Evolutionary conservation across 2,113 vertebrate genomes (phyloP), one percentile per base, ranked within the genome.

Genomic region (Rhombomys opimus): DNA sequence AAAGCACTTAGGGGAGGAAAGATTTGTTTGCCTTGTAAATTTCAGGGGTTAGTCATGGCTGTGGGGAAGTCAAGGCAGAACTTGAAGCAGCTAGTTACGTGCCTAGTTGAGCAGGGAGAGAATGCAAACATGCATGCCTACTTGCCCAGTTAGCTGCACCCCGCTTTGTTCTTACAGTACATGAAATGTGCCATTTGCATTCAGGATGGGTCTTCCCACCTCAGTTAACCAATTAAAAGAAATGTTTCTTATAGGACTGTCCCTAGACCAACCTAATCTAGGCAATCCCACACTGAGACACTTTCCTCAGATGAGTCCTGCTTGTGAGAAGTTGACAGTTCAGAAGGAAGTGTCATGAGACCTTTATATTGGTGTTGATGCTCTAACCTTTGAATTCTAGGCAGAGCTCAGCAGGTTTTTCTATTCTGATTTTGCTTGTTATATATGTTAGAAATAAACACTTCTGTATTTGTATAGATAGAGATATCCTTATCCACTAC

Each of bases 341-440:
- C 8, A 82, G 35, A 82, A 15, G 38, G 54, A 23, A 59, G 50
- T 0, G 1, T 57, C 30, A 80, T 81, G 30, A 97, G 85, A 50
- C 70, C 70, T 57, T 93, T 78, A 68, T 2, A 1, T 93, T 95
- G 38, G 50, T 65, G 59, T 68, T 92, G 87, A 87, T 84, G 75
- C 17, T 30, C 35, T 92, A 13, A 54, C 27, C 54, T 87, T 78
- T 77, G 67, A 91, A 89, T 81, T 92, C 73, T 68, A 23, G 52
- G 89, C 63, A 93, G 86, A 92, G 38, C 41, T 70, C 35, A 93
- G 73, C 30, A 76, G 85, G 80, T 78, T 93, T 86, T 89, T 54
- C 89, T 86, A 93, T n/a, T 91, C n/a, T 68, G 50, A 86, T 59
- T 82, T 65, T 67, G 61, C 41, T 25, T 86, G 61, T 10, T 14